phyloP scores from a whole-genome alignment of 37 sponge, comb jelly and placozoan species.

The Bolinopsis microptera region DNA sequence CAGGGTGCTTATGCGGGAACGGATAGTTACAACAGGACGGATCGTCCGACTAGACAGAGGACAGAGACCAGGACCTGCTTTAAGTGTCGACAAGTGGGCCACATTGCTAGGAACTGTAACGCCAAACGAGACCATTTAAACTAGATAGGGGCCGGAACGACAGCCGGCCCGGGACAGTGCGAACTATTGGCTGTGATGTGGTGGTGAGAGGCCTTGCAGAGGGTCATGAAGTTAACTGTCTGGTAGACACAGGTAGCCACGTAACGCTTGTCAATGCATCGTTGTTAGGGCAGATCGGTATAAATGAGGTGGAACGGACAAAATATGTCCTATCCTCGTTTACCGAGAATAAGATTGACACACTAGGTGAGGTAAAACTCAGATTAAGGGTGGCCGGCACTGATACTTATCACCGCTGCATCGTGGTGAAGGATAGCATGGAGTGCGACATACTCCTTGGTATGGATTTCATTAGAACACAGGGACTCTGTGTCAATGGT shows the following conservation, averaged over 20 bases:
- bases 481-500: background rate
- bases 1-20: background rate
- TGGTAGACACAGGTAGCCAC: conserved; percentile 29
- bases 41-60: background rate
- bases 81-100: background rate
- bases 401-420: background rate
- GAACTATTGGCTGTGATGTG: background rate
- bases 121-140: background rate
- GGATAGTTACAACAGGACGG: too few relatives aligned
- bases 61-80: conserved; percentile 11
- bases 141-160: conserved; percentile 3
- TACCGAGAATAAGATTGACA: conserved; percentile 3
- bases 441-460: conserved; percentile 38
- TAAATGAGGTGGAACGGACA: background rate
- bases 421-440: background rate
- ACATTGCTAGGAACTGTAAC: conserved; percentile 8
- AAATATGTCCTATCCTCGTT: background rate
- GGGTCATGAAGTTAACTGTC: background rate
- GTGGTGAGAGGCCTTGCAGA: background rate
- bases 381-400: background rate
- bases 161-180: background rate
- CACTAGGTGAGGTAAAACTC: conserved; percentile 2
- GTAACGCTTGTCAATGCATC: background rate
- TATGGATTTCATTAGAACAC: conserved; percentile 20
- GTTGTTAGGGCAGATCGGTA: background rate